Percentiles rank a stretch among this genome's conserved stretches.
Evolutionary conservation across 2,113 vertebrate genomes (phyloP).

Genomic region (Tylochromis polylepis): DNA sequence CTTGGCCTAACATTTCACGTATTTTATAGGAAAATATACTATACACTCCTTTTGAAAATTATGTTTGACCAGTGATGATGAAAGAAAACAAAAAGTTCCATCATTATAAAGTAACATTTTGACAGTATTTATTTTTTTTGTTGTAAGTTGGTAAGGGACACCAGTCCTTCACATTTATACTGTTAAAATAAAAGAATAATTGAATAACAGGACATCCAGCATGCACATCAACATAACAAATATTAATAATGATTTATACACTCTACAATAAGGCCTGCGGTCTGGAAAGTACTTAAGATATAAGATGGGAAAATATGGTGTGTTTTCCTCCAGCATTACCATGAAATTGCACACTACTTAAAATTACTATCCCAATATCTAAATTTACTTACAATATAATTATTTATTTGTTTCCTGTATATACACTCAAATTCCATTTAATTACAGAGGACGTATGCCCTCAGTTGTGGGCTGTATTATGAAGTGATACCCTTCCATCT

Average conservation of each 20-base stretch:
- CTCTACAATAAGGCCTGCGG: neutral
- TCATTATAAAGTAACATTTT: neutral
- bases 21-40: neutral
- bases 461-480: neutral
- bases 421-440: neutral
- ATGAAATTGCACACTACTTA: neutral
- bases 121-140: neutral
- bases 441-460: neutral
- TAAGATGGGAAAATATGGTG: neutral
- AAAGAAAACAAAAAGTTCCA: no score
- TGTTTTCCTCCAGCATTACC: neutral
- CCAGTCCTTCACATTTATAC: no score
- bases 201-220: neutral
- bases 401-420: neutral
- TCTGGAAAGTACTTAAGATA: neutral
- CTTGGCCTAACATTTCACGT: neutral
- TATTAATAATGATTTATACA: neutral
- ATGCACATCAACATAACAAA: neutral
- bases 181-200: neutral
- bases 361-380: neutral
- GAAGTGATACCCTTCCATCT: neutral
- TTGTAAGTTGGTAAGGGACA: neutral
- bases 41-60: neutral
- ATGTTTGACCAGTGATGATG: rapidly evolving
- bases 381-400: neutral